Evolutionary conservation across 1,140 invertebrate genomes (phyloP).

Genomic region (Luehdorfia chinensis): DNA sequence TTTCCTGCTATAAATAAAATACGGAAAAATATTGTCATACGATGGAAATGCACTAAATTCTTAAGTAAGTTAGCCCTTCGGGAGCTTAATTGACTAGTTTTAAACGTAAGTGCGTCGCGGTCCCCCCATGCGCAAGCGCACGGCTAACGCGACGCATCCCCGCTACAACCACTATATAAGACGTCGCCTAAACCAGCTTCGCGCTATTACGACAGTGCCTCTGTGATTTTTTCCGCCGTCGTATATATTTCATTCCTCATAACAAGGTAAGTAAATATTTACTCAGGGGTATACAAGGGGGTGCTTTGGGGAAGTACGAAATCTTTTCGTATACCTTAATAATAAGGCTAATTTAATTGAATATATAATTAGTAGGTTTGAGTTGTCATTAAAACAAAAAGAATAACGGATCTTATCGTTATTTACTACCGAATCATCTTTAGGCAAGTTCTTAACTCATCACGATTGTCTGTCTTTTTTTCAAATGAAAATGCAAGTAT

Average conservation of each 20-base stretch:
- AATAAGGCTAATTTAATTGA: neutral
- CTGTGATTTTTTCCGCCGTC: slow-evolving; percentile 69
- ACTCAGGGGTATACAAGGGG: slow-evolving; percentile 30
- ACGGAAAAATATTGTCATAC: no score
- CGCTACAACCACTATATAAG: slow-evolving; percentile 69
- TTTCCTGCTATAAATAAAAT: no score
- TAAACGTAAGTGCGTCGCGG: slow-evolving; percentile 1
- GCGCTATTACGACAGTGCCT: slow-evolving; percentile 73
- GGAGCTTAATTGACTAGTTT: neutral
- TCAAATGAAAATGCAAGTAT: no score
- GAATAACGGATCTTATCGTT: no score
- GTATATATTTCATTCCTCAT: slow-evolving; percentile 49
- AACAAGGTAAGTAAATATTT: slow-evolving; percentile 54
- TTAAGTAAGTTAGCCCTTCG: neutral
- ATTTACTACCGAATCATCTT: no score
- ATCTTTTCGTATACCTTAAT: no score
- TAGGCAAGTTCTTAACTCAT: no score
- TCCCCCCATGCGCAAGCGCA: slow-evolving; percentile 50
- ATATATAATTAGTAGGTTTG: neutral
- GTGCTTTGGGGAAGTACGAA: slow-evolving; percentile 28
- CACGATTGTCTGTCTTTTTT: no score
- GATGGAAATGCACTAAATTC: neutral
- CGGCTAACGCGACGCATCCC: slow-evolving; percentile 49
- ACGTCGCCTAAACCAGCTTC: slow-evolving; percentile 58
- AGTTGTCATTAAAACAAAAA: no score